phyloP scores from a whole-genome alignment of 2,113 vertebrate species.

The Osmerus mordax region DNA sequence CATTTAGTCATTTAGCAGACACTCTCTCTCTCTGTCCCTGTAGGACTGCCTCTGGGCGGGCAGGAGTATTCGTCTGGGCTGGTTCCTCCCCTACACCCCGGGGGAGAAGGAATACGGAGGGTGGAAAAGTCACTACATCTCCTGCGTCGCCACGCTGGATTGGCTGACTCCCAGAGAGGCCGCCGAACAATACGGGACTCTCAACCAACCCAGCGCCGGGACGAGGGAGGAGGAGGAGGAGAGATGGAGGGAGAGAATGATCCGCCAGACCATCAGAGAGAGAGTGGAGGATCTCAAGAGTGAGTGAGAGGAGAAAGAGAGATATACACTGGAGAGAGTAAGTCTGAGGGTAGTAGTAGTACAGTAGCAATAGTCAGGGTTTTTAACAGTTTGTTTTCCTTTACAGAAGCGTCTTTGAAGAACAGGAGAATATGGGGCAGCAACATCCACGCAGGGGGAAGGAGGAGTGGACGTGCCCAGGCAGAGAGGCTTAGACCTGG shows the following conservation, averaged over 20 bases:
- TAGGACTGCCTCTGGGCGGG: constrained; percentile 78
- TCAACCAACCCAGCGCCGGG: constrained; percentile 56
- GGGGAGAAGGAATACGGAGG: constrained; percentile 68
- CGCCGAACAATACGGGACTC: constrained; percentile 62
- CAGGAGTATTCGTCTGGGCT: constrained; percentile 73
- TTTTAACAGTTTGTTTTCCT: neutral
- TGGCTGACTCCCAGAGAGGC: constrained; percentile 71
- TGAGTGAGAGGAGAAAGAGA: constrained; percentile 49
- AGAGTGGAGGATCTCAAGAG: constrained; percentile 70
- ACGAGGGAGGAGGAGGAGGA: constrained; percentile 66
- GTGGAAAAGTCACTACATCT: constrained; percentile 76
- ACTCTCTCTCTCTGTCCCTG: neutral
- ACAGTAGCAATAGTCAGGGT: neutral
- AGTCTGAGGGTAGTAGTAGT: neutral
- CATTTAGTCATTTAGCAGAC: no score
- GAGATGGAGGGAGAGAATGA: constrained; percentile 64
- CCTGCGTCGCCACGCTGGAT: constrained; percentile 68
- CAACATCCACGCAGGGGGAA: constrained; percentile 40
- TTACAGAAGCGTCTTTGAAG: constrained; percentile 65
- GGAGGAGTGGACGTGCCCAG: constrained; percentile 18
- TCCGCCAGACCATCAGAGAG: constrained; percentile 68
- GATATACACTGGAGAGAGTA: neutral
- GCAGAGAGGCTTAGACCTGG: constrained; percentile 14
- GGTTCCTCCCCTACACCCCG: constrained; percentile 77
- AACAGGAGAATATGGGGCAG: constrained; percentile 70